These are phyloP conservation scores for Cottus gobio DNA, from an alignment of 2,113 vertebrate species.

Conservation along the genomic window DNA sequence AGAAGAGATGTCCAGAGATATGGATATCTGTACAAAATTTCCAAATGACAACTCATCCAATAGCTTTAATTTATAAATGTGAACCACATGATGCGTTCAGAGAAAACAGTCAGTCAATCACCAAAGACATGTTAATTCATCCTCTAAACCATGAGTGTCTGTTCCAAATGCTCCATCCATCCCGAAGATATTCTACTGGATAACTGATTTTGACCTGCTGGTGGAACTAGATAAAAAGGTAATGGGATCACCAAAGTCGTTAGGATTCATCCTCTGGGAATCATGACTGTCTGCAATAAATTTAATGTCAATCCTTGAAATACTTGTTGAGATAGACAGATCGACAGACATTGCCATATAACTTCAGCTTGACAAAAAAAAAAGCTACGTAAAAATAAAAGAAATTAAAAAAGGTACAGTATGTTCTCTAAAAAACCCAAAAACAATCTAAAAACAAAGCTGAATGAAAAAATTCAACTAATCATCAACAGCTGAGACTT, in stretches of 20 bases:
- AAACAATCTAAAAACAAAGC: background rate
- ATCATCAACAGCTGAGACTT: slow-evolving; percentile 35
- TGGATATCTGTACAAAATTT: background rate
- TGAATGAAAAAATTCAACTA: slow-evolving; percentile 39
- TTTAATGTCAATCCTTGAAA: background rate
- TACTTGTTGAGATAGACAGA: background rate
- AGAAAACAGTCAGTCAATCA: background rate
- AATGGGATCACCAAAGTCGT: background rate
- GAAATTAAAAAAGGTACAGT: background rate
- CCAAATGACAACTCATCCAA: background rate
- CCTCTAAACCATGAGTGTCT: background rate
- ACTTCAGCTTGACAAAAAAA: background rate
- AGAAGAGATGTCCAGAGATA: too few relatives aligned
- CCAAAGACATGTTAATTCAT: background rate
- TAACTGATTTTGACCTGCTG: background rate
- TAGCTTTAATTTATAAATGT: background rate
- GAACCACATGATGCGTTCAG: background rate
- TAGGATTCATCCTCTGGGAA: slow-evolving; percentile 1
- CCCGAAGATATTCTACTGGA: background rate
- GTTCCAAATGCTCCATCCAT: background rate
- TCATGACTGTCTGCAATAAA: background rate
- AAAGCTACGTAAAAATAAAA: background rate
- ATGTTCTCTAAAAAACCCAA: too few relatives aligned
- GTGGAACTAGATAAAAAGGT: background rate
- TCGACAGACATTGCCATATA: background rate